Percentiles rank a stretch among this genome's conserved stretches.
These are phyloP conservation scores for Prunella himalayana DNA, from an alignment of 2,113 vertebrate species.

Conservation along the genomic window DNA sequence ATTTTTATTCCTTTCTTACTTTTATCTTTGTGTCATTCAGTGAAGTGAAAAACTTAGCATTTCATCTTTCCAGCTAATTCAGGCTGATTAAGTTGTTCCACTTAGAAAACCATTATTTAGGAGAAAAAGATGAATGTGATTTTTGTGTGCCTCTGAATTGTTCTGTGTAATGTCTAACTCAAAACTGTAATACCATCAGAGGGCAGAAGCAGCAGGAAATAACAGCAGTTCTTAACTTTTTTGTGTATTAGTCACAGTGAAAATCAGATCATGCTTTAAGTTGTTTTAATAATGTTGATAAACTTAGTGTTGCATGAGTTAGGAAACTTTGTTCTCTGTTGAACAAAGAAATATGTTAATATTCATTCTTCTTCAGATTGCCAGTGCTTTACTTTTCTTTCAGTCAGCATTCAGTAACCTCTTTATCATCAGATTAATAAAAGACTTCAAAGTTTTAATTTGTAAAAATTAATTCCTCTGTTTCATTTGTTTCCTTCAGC, in stretches of 20 bases:
- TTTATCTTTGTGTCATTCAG: background rate
- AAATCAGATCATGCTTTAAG: background rate
- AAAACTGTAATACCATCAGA: background rate
- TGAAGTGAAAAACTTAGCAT: background rate
- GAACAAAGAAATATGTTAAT: background rate
- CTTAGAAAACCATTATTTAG: background rate
- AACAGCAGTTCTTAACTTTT: background rate
- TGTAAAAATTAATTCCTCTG: background rate
- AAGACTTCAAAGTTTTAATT: background rate
- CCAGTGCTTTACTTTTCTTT: background rate
- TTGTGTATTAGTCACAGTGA: background rate
- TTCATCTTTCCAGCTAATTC: background rate
- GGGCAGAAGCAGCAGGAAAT: slow-evolving; percentile 12
- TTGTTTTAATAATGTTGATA: background rate
- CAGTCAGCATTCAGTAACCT: background rate
- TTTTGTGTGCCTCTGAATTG: background rate
- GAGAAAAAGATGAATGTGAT: background rate
- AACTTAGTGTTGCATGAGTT: background rate
- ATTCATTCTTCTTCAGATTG: background rate
- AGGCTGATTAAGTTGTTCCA: background rate
- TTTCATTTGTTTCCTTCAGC: background rate
- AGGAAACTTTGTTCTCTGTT: background rate
- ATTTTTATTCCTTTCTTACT: background rate
- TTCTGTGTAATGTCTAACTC: background rate
- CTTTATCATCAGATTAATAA: background rate